phyloP scores from a whole-genome alignment of 2,797 vertebrate species.

The Coregonus ussuriensis region DNA sequence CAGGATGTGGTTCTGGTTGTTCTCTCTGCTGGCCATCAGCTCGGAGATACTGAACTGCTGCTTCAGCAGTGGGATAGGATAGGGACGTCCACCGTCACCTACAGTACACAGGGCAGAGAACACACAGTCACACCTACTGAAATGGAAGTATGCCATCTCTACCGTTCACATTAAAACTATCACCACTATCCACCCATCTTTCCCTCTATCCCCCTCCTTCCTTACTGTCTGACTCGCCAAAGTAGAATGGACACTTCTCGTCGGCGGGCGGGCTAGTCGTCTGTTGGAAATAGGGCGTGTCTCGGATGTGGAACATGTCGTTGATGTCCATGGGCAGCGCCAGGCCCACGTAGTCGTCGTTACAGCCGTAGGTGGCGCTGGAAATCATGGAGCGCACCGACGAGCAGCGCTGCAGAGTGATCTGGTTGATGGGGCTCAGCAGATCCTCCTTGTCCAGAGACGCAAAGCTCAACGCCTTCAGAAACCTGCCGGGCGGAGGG shows the following conservation, averaged over 20 bases:
- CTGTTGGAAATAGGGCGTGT: conserved; percentile 94
- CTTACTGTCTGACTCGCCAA: conserved; percentile 87
- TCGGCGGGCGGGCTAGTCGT: conserved; percentile 87
- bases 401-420: conserved; percentile 93
- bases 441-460: conserved; percentile 98
- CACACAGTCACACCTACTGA: neutral
- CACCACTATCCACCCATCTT: neutral
- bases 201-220: neutral
- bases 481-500: conserved; percentile 83
- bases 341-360: conserved; percentile 95
- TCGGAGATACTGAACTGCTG: conserved; percentile 97
- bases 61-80: conserved; percentile 81
- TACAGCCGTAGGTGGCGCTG: conserved; percentile 88
- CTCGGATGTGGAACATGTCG: conserved; percentile 95
- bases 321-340: conserved; percentile 93
- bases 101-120: neutral
- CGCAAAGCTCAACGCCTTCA: conserved; percentile 97
- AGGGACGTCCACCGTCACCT: neutral
- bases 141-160: neutral
- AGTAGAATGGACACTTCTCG: conserved; percentile 83
- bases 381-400: conserved; percentile 98
- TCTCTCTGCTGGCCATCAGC: conserved; percentile 91
- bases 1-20: conserved; percentile 83
- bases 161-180: neutral
- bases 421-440: conserved; percentile 96